Base-by-base conservation (phyloP, 2,888 invertebrate species). In the Gortyna flavago region DNA sequence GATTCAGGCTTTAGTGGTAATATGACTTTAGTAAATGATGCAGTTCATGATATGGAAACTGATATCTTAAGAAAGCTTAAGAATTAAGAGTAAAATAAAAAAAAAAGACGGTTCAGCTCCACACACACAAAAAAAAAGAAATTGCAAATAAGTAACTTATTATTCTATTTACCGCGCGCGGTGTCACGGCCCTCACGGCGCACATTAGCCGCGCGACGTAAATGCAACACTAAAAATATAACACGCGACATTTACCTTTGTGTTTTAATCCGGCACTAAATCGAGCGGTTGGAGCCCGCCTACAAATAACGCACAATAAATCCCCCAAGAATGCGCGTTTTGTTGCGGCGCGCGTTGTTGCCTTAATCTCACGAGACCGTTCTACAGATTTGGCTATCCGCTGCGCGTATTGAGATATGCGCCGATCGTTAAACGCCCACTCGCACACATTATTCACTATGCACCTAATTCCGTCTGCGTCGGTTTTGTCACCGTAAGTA, bases 201-300 rank as follows among this genome's bases (percentile, higher is more conserved):
- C 85, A 88, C 91, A 89, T 89, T 89, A 91, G 86, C 90, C 85
- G 85, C 81, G 85, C 87, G 86, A 85, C 87, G 87, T 87, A 84
- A 87, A 85, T 83, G 90, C 88, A 88, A 87, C 77, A 87, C 93
- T 92, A 93, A 91, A 91, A 90, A 93, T 93, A 93, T 86, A 79
- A 85, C 85, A 57, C 82, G 88, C 92, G 93, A 93, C 94, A 94
- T 93, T 94, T 94, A 94, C 93, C 94, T 94, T 94, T 94, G 94
- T 94, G 88, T 90, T 91, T 90, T 88, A 90, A 90, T 90, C 89
- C 87, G 90, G 89, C 87, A 89, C 88, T 93, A 91, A 90, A 92
- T 90, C 91, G 90, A 88, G 91, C 89, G 89, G 89, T 80, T 79
- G 83, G 87, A 77, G 77, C 76, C 84, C 85, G 86, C 85, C 89